Evolutionary conservation across 92 coral and sea anemone genomes (phyloP).

Genomic region (Epizoanthus illoricatus): DNA sequence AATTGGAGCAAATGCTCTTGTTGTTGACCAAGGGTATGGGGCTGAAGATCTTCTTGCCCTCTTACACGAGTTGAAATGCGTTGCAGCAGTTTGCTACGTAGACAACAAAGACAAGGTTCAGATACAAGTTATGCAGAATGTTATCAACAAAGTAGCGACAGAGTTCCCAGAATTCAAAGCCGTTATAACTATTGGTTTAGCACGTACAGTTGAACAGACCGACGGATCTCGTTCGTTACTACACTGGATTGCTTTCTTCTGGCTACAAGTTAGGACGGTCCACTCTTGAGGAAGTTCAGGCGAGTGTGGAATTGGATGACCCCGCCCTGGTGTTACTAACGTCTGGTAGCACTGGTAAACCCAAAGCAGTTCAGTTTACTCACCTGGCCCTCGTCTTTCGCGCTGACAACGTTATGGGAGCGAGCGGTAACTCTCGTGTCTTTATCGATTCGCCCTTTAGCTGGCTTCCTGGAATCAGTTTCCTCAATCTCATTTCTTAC

Average conservation of each 20-base stretch:
- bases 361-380: conserved; percentile 9
- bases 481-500: neutral
- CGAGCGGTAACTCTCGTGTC: neutral
- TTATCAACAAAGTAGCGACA: too few relatives aligned
- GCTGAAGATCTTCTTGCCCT: neutral
- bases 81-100: neutral
- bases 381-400: conserved; percentile 2
- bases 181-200: too few relatives aligned
- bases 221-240: too few relatives aligned
- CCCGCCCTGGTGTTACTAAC: neutral
- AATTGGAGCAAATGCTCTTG: neutral
- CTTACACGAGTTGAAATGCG: neutral
- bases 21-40: neutral
- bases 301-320: too few relatives aligned
- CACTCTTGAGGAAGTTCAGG: neutral
- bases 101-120: neutral
- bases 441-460: neutral
- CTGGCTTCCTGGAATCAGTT: conserved; percentile 14
- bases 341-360: neutral
- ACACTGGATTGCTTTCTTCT: too few relatives aligned
- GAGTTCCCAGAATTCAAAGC: too few relatives aligned
- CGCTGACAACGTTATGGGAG: neutral
- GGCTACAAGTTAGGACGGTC: neutral
- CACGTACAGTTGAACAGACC: neutral
- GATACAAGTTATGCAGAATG: neutral